phyloP scores from a whole-genome alignment of 2,888 invertebrate genomes.

The Mimachlamys varia region DNA sequence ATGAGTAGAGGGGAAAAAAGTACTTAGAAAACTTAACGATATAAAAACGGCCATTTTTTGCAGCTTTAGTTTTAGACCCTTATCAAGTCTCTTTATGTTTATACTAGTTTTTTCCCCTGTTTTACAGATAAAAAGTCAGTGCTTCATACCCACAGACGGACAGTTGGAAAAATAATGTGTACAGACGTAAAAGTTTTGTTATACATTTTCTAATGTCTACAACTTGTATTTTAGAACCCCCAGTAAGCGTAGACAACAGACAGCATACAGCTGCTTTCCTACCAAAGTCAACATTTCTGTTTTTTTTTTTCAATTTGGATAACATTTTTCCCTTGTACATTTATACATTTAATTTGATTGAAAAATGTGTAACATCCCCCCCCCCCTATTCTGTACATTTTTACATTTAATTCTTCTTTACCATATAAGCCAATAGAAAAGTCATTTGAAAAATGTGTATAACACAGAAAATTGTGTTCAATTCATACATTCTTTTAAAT shows the following conservation, averaged over 20 bases:
- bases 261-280: neutral
- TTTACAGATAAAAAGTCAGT: slow-evolving; percentile 11
- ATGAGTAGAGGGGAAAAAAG: neutral
- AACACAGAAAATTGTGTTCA: neutral
- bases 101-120: neutral
- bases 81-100: slow-evolving; percentile 14
- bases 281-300: neutral
- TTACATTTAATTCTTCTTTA: too few relatives aligned
- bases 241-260: neutral
- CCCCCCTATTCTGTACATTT: too few relatives aligned
- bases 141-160: slow-evolving; percentile 17
- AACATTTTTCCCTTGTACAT: neutral
- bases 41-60: neutral
- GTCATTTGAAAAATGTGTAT: neutral
- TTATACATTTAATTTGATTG: too few relatives aligned
- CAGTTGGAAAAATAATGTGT: slow-evolving; percentile 29
- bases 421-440: too few relatives aligned
- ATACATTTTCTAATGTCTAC: slow-evolving; percentile 23
- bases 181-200: neutral
- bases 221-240: neutral
- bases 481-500: neutral
- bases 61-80: neutral
- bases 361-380: too few relatives aligned
- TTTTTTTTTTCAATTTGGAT: neutral
- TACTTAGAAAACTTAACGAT: neutral